Evolutionary conservation across 2,888 invertebrate genomes (phyloP).

Genomic region (Lathronympha strigana): DNA sequence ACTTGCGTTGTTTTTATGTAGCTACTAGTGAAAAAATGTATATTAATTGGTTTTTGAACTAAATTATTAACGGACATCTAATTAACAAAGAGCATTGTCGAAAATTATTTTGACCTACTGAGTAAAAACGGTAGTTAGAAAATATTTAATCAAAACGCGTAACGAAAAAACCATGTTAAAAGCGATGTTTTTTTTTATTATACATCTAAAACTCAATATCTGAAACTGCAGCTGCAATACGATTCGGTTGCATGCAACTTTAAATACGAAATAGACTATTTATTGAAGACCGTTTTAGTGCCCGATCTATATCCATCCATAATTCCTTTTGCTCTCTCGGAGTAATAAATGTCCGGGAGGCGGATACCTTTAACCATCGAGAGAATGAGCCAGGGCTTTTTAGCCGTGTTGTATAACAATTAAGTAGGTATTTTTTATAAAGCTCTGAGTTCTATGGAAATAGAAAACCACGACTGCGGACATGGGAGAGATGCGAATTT

Average conservation of each 20-base stretch:
- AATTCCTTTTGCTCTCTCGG: constrained; percentile 4
- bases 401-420: background rate
- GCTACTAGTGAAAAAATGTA: no score
- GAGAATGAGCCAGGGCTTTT: background rate
- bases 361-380: background rate
- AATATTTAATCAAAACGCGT: no score
- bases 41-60: no score
- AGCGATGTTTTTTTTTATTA: no score
- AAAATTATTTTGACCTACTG: background rate
- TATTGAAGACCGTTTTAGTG: constrained; percentile 1
- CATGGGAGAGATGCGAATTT: no score
- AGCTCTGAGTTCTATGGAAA: no score
- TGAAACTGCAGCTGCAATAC: background rate
- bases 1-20: no score
- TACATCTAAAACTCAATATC: background rate
- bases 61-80: background rate
- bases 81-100: background rate
- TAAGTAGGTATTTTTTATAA: background rate
- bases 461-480: no score
- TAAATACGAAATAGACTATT: constrained; percentile 1
- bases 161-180: no score
- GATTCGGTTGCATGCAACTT: constrained; percentile 3
- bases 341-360: constrained; percentile 8
- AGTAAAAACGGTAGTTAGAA: no score
- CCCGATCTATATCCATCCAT: constrained; percentile 16